A percentile compares a stretch with the other conserved stretches of the same genome.
Evolutionary conservation across 2,888 invertebrate genomes (phyloP).

Genomic region (Steinernema carpocapsae): DNA sequence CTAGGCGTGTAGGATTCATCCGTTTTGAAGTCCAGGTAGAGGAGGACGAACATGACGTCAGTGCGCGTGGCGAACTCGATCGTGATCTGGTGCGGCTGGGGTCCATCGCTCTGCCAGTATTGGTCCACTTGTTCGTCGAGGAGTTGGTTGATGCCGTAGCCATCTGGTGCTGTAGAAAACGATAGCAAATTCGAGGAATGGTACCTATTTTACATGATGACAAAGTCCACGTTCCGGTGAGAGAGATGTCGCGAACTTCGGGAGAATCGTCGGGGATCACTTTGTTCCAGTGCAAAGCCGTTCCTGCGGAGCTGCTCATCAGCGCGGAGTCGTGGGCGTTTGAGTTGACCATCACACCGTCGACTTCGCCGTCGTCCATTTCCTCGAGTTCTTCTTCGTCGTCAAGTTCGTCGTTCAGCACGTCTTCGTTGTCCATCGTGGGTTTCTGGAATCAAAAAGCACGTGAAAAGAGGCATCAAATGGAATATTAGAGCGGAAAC

Average conservation of each 20-base stretch:
- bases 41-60: slow-evolving; percentile 89
- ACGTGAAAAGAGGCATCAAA: too few species aligned
- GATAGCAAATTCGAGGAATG: slow-evolving; percentile 28
- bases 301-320: background rate
- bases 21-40: slow-evolving; percentile 95
- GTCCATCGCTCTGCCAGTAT: slow-evolving; percentile 99
- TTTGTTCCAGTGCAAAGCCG: slow-evolving; percentile 45
- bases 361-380: background rate
- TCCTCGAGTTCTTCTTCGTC: slow-evolving; percentile 31
- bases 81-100: slow-evolving; percentile 94
- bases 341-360: background rate
- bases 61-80: slow-evolving; percentile 76
- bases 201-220: slow-evolving; percentile 86
- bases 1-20: slow-evolving; percentile 99
- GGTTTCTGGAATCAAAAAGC: background rate
- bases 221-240: slow-evolving; percentile 93
- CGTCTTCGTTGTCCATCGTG: background rate
- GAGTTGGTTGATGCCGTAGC: slow-evolving; percentile 95
- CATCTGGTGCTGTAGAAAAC: slow-evolving; percentile 71
- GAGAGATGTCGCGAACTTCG: slow-evolving; percentile 82
- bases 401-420: background rate
- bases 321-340: background rate
- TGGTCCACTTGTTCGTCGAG: slow-evolving; percentile 93
- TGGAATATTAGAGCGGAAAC: too few species aligned
- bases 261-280: slow-evolving; percentile 46